These are phyloP conservation scores for Streptopelia turtur DNA, from an alignment of 2,797 vertebrate species.

Conservation along the genomic window DNA sequence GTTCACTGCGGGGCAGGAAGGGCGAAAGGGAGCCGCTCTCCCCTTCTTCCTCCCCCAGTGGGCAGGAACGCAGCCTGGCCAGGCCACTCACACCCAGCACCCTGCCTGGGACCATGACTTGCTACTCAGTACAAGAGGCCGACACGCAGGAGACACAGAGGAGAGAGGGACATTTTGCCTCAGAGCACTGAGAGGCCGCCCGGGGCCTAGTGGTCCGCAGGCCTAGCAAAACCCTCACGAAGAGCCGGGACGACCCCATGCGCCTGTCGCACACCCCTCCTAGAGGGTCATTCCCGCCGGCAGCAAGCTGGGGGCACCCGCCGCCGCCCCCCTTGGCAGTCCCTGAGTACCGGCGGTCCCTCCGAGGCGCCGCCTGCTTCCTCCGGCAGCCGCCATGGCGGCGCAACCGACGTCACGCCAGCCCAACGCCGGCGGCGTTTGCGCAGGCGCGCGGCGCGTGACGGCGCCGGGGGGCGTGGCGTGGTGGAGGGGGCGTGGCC, in stretches of 20 bases:
- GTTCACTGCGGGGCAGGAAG: background rate
- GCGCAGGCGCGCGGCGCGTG: background rate
- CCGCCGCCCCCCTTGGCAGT: too few relatives aligned
- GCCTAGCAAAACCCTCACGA: background rate
- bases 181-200: background rate
- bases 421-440: background rate
- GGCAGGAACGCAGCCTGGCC: background rate
- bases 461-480: background rate
- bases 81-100: background rate
- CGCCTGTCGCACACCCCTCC: background rate
- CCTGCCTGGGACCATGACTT: background rate
- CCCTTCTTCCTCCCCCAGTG: background rate
- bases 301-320: background rate
- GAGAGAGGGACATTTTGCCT: accelerated
- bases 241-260: background rate
- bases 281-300: background rate
- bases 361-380: too few relatives aligned
- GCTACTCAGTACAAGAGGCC: background rate
- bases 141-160: too few relatives aligned
- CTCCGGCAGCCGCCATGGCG: background rate
- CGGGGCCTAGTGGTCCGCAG: background rate
- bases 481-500: too few relatives aligned
- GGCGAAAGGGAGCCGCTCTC: background rate
- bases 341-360: background rate
- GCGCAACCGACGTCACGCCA: background rate